Evolutionary conservation across 2,113 vertebrate genomes (phyloP).

Genomic region (Narcine bancroftii): DNA sequence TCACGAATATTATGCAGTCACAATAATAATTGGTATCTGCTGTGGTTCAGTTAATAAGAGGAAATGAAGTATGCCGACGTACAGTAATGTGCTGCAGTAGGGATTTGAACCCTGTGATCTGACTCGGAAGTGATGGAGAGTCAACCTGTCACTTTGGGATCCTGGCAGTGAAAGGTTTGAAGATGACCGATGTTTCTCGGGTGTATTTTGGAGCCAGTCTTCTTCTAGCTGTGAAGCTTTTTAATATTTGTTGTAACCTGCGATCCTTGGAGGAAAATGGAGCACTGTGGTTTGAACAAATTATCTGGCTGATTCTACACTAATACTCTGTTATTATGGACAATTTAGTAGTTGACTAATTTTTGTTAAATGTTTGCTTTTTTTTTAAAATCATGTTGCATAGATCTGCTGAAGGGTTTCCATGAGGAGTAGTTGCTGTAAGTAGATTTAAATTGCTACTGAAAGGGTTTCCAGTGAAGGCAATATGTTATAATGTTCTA

Average conservation of each 20-base stretch:
- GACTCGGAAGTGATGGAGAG: background rate
- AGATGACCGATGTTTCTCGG: background rate
- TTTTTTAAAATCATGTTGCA: slow-evolving; percentile 69
- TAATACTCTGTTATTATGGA: slow-evolving; percentile 98
- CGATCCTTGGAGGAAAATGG: slow-evolving; percentile 49
- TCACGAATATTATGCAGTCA: background rate
- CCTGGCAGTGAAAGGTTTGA: background rate
- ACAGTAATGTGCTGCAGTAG: background rate
- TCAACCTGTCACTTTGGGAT: background rate
- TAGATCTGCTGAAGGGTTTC: slow-evolving; percentile 45
- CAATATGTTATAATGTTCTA: slow-evolving; percentile 99
- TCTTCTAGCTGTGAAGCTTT: background rate
- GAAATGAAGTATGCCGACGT: background rate
- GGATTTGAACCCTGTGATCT: background rate
- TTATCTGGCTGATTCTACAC: slow-evolving; percentile 99
- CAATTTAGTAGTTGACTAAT: slow-evolving; percentile 99
- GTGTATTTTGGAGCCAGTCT: background rate
- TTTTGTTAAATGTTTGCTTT: slow-evolving; percentile 95
- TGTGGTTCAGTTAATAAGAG: background rate
- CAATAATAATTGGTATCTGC: background rate
- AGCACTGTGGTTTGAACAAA: slow-evolving; percentile 75
- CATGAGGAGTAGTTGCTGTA: slow-evolving; percentile 85
- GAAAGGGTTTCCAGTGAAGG: slow-evolving; percentile 95
- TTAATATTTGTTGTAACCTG: slow-evolving; percentile 29
- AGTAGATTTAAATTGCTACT: slow-evolving; percentile 99